Conservation (phyloP, 1,140 invertebrate species). For the Bombus pyrosoma region DNA sequence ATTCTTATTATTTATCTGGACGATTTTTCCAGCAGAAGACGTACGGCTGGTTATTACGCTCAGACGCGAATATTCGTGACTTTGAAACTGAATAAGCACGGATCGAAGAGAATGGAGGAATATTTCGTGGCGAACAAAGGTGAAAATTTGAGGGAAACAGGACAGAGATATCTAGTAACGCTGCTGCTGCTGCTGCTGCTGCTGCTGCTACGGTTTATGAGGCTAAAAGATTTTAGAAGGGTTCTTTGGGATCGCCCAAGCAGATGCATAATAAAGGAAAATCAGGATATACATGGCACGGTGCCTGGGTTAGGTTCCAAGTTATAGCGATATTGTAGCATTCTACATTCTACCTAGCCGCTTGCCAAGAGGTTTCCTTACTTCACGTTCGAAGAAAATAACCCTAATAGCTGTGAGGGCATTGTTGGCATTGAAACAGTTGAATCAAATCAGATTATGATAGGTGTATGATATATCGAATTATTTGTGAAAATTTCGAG, state of each 20-base stretch:
- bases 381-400: not conserved
- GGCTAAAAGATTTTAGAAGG: slow-evolving; percentile 40
- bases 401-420: too few species aligned
- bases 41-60: slow-evolving; percentile 47
- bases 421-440: not conserved
- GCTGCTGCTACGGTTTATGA: slow-evolving; percentile 31
- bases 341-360: not conserved
- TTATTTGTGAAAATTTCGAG: too few species aligned
- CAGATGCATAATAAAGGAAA: slow-evolving; percentile 25
- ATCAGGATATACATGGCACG: not conserved
- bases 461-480: too few species aligned
- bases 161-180: not conserved
- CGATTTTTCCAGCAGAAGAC: slow-evolving; percentile 55
- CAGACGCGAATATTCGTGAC: slow-evolving; percentile 60
- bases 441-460: not conserved
- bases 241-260: slow-evolving; percentile 15
- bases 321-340: not conserved
- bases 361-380: not conserved
- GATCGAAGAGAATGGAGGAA: not conserved
- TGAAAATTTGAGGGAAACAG: slow-evolving; percentile 21
- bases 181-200: not conserved
- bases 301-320: not conserved
- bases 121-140: slow-evolving; percentile 5
- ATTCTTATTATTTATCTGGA: slow-evolving; percentile 60
- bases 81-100: slow-evolving; percentile 56